Evolutionary conservation across 1,140 invertebrate species (phyloP), one percentile per base, ranked within the genome.

Genomic region (Magallana angulata): DNA sequence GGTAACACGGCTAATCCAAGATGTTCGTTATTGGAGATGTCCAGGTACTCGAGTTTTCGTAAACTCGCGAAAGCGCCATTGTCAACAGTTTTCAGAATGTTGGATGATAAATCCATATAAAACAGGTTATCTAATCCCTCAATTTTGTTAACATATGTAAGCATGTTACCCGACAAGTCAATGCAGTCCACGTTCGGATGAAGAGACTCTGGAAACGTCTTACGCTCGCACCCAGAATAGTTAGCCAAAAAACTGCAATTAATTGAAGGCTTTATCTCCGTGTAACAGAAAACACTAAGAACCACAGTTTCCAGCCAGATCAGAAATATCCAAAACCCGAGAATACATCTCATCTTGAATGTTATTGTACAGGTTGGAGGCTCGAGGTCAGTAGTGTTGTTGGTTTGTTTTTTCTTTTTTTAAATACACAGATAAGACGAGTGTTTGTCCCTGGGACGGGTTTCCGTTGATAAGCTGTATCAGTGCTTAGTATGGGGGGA

Each of bases 1-100:
- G 68, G 68, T 18, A 76, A 30, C 24, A 30, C 68, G 36, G 68
- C 68, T 30, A 76, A 76, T 76, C 68, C 68, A 30, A 76, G 68
- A 36, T 76, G 24, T 8, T 30, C 24, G 9, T 76, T 76, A 6
- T 30, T 12, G 8, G 68, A 76, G 24, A 76, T 76, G 36, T 76
- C 68, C 9, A 76, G 11, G 24, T 76, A 76, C 18, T 7, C 11
- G 8, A 76, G 68, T 24, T 30, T 76, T 76, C 36, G 11, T 12
- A 76, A 76, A 76, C 30, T 24, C 9, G 24, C 18, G 14, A 76
- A 76, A 5, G 68, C 68, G 8, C 68, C 68, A 30, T 76, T 30
- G 8, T 76, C 8, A 30, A 76, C 24, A 18, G 24, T 76, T 24
- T 76, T 36, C 24, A 76, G 24, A 30, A 30, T 30, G 36, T 76